phyloP scores from a whole-genome alignment of 2,113 vertebrate genomes.

The Dinomys branickii region DNA sequence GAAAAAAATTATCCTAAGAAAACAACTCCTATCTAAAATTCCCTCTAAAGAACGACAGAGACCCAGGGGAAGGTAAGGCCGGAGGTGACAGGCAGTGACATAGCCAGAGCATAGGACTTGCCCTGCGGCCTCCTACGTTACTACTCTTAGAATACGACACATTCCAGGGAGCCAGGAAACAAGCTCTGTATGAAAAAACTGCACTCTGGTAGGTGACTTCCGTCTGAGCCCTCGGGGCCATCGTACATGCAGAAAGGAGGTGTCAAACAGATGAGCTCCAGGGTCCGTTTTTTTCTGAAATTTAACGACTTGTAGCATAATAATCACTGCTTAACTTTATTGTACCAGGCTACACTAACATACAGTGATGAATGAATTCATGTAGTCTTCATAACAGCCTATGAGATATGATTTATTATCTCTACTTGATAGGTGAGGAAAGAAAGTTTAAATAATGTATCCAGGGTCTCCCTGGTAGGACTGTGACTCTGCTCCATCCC shows the following conservation, averaged over 20 bases:
- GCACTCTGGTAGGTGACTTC: background rate
- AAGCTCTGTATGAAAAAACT: background rate
- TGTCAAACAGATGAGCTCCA: background rate
- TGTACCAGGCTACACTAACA: accelerated
- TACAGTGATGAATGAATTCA: accelerated
- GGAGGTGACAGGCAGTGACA: background rate
- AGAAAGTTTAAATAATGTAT: accelerated
- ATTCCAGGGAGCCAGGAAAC: background rate
- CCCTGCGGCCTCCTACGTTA: accelerated
- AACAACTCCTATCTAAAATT: background rate
- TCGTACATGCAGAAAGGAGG: background rate
- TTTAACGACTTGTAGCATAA: accelerated
- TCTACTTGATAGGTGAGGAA: background rate
- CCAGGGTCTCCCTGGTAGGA: background rate
- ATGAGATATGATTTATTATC: background rate
- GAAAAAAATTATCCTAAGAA: background rate
- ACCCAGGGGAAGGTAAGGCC: background rate
- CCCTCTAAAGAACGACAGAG: background rate
- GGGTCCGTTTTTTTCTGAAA: background rate
- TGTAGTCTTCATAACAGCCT: background rate
- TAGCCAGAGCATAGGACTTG: background rate
- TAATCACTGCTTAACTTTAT: no score
- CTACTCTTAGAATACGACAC: background rate
- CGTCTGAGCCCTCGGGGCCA: background rate
- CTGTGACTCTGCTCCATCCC: background rate